Conservation (phyloP, 1,140 invertebrate species). For the Temnothorax nylanderi region DNA sequence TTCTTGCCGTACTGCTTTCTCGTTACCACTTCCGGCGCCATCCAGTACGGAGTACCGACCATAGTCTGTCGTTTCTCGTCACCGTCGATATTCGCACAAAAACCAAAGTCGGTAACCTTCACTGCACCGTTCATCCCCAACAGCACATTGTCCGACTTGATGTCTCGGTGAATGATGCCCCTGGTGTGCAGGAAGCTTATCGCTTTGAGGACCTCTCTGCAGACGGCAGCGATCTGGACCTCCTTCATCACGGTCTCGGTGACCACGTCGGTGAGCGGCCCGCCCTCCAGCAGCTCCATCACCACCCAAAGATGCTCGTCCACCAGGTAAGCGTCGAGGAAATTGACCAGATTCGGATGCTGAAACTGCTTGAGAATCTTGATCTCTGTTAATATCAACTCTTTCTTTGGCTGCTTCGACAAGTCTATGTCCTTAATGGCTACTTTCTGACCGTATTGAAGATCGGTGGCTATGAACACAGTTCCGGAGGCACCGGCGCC, state of each 20-base stretch:
- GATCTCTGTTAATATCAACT: conserved; percentile 98
- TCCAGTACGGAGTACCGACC: conserved; percentile 95
- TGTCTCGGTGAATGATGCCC: conserved; percentile 97
- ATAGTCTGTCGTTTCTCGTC: conserved; percentile 98
- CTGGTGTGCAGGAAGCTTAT: conserved; percentile 96
- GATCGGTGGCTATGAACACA: conserved; percentile 96
- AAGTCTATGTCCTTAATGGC: conserved; percentile 99
- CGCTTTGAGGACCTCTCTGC: conserved; percentile 96
- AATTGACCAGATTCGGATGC: conserved; percentile 99
- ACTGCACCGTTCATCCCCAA: conserved; percentile 98
- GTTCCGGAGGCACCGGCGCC: conserved; percentile 96
- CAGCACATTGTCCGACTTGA: conserved; percentile 98
- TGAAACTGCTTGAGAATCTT: conserved; percentile 96
- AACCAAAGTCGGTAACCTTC: conserved; percentile 99
- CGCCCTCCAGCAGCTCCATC: conserved; percentile 98
- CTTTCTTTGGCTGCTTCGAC: conserved; percentile 96
- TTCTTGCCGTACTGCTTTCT: conserved; percentile 95
- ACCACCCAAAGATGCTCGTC: conserved; percentile 97
- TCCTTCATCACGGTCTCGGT: conserved; percentile 99
- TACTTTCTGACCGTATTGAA: conserved; percentile 91
- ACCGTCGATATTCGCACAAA: conserved; percentile 96
- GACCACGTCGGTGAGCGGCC: conserved; percentile 98
- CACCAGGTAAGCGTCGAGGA: conserved; percentile 95
- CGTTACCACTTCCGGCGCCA: conserved; percentile 96
- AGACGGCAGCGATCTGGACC: conserved; percentile 98